Evolutionary conservation across 2,797 vertebrate genomes (phyloP).

Genomic region (Coluber constrictor): DNA sequence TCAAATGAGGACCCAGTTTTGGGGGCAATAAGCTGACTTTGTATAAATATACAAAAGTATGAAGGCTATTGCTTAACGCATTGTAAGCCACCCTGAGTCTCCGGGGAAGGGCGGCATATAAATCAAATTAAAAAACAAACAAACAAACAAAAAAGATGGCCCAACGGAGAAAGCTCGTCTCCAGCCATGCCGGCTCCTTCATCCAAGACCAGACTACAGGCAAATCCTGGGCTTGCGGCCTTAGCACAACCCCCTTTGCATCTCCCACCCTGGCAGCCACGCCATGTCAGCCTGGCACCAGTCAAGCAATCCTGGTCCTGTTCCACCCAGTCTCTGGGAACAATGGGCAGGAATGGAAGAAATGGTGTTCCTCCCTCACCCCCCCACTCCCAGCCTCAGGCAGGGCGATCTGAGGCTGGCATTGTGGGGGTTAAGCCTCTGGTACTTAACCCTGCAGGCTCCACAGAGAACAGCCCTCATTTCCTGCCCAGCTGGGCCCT

Average conservation of each 20-base stretch:
- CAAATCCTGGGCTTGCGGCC: background rate
- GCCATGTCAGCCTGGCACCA: background rate
- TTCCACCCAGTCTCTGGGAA: background rate
- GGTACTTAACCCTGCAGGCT: slow-evolving; percentile 65
- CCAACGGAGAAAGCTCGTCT: background rate
- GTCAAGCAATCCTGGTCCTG: background rate
- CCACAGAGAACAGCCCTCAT: slow-evolving; percentile 59
- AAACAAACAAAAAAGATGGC: no score
- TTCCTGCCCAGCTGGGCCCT: slow-evolving; percentile 82
- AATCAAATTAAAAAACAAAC: no score
- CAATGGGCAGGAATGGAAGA: background rate
- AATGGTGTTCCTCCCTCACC: background rate
- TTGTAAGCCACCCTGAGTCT: no score
- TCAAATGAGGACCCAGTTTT: no score
- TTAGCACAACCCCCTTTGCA: background rate
- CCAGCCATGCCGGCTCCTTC: background rate
- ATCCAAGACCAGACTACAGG: background rate
- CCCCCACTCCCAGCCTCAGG: background rate
- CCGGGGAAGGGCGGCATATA: no score
- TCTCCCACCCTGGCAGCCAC: background rate
- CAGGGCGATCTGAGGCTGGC: slow-evolving; percentile 24
- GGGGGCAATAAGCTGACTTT: no score
- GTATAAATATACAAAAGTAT: no score
- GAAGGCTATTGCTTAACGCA: no score
- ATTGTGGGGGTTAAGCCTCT: slow-evolving; percentile 56